Evolutionary conservation across 2,888 invertebrate genomes (phyloP), one percentile per base, ranked within the genome.

Genomic region (Seira ritae): DNA sequence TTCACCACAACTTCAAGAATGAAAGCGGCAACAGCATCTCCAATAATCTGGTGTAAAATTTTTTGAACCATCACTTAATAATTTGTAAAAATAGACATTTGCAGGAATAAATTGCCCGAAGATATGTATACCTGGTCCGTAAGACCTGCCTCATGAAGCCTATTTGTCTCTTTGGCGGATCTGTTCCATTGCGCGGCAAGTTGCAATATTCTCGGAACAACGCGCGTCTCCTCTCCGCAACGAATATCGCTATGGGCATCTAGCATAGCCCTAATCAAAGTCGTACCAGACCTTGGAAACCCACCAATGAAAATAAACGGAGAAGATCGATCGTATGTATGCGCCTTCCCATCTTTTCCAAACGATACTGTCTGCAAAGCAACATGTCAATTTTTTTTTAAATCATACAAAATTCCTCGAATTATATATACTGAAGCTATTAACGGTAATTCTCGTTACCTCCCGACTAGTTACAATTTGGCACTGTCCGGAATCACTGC

Each of bases 231-330:
- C 92, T 98, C 98, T 19, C 98, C 98, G 91, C 98, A 98, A 91
- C 95, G 94, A 72, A 89, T 88, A 79, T 88, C 88, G 46, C 71
- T 73, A 77, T 99, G 98, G 86, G 98, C 98, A 92, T 99, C 99
- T 89, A 99, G 92, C 97, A 99, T 97, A 87, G 98, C 98, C 90
- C 99, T 94, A 96, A 98, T 97, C 89, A 99, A 93, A 85, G 99
- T 99, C 66, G 98, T 99, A 76, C 98, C 99, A 72, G 98, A 98
- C 89, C 98, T 94, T 80, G 99, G 99, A 90, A 99, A 97, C 86
- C 99, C 99, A 82, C 98, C 98, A 91, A 99, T 97, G 92, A 98
- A 98, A 91, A 98, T 96, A 89, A 98, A 93, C 89, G 98, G 98
- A 95, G 97, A 96, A 89, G 95, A 94, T 89, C 97, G 93, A 91